Percentiles rank a stretch among this genome's conserved stretches.
phyloP scores from a whole-genome alignment of 2,113 vertebrate species.

The Strigops habroptila region DNA sequence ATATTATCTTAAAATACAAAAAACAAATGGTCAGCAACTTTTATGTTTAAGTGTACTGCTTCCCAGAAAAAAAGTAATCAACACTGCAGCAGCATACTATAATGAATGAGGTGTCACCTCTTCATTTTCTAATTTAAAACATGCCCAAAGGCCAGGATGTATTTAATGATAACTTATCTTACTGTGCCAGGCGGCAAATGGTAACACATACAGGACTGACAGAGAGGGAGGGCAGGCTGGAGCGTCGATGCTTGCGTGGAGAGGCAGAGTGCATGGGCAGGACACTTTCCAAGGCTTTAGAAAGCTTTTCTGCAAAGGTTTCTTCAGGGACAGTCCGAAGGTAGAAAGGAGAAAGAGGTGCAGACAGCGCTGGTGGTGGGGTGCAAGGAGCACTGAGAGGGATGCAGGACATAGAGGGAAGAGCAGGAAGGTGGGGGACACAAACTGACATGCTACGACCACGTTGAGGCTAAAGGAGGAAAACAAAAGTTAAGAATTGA shows the following conservation, averaged over 20 bases:
- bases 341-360: conserved; percentile 78
- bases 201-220: conserved; percentile 93
- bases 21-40: not conserved
- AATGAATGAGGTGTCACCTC: not conserved
- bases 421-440: conserved; percentile 86
- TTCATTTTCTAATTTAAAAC: conserved; percentile 35
- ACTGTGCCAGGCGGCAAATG: conserved; percentile 75
- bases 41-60: not conserved
- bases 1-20: not conserved
- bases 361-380: conserved; percentile 77
- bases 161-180: conserved; percentile 84
- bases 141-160: conserved; percentile 72
- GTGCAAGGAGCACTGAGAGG: conserved; percentile 86
- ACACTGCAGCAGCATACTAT: not conserved
- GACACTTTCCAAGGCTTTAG: conserved; percentile 94
- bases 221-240: conserved; percentile 96
- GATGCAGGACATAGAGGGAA: conserved; percentile 75
- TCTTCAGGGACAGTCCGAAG: conserved; percentile 85
- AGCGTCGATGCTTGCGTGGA: conserved; percentile 84
- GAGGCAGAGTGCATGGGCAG: conserved; percentile 89
- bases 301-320: conserved; percentile 93
- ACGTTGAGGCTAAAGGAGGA: conserved; percentile 82
- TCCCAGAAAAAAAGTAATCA: not conserved
- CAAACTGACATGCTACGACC: conserved; percentile 98
- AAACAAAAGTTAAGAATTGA: conserved; percentile 76